A percentile compares a stretch with the other conserved stretches of the same genome.
Conservation (phyloP, 2,113 vertebrate species). For the Coptodon rendalli region DNA sequence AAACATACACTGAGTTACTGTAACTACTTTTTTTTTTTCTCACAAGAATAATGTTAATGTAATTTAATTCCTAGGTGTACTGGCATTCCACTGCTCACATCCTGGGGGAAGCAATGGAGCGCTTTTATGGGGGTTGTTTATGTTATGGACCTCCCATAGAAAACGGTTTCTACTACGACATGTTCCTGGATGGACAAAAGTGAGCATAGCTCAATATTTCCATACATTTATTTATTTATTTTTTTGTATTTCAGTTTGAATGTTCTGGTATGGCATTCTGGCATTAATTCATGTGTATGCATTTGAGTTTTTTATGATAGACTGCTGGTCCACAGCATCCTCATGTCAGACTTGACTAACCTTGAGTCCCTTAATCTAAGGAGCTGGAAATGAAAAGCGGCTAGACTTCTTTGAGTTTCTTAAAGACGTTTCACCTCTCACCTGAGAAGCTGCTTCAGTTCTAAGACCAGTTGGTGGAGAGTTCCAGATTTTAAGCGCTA, state of each 20-base stretch:
- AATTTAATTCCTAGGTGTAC: constrained; percentile 77
- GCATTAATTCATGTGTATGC: neutral
- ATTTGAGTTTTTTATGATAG: neutral
- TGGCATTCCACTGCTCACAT: constrained; percentile 99
- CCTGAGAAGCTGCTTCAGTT: neutral
- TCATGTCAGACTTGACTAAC: neutral
- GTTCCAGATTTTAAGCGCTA: neutral
- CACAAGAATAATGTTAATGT: neutral
- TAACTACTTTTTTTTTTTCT: neutral
- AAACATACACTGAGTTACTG: neutral
- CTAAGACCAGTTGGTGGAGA: neutral
- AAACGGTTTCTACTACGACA: constrained; percentile 98
- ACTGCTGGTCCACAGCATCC: neutral
- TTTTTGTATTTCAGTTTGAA: neutral
- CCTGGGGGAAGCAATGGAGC: constrained; percentile 95
- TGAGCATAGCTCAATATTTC: constrained; percentile 43
- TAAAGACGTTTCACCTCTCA: neutral
- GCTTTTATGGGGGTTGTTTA: constrained; percentile 90
- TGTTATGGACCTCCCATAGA: constrained; percentile 98
- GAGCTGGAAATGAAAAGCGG: neutral
- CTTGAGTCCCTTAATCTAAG: neutral
- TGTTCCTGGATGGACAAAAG: constrained; percentile 91
- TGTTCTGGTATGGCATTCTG: neutral
- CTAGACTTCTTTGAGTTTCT: neutral
- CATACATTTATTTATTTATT: neutral